These are phyloP conservation scores for Cephus pygmeus DNA, from an alignment of 2,888 invertebrate genomes.

Conservation along the genomic window DNA sequence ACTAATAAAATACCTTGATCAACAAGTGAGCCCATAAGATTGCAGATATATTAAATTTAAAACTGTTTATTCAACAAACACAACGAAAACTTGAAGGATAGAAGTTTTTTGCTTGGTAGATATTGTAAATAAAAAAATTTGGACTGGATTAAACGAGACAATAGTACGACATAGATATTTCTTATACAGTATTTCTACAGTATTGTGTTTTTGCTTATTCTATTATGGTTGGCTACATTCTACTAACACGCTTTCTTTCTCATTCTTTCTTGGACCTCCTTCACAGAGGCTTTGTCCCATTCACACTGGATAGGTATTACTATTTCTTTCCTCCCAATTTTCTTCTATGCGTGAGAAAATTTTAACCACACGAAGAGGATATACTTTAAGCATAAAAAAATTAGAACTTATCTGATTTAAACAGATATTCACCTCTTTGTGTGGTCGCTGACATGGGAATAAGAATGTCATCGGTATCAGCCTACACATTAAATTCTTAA, in stretches of 20 bases:
- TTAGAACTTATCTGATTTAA: neutral
- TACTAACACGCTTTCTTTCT: neutral
- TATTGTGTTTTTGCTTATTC: slow-evolving; percentile 23
- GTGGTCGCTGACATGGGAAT: neutral
- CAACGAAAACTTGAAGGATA: slow-evolving; percentile 33
- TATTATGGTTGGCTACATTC: slow-evolving; percentile 19
- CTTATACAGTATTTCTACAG: neutral
- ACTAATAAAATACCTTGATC: no score
- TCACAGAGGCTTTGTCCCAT: slow-evolving; percentile 5
- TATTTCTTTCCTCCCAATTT: neutral
- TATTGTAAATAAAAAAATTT: slow-evolving; percentile 40
- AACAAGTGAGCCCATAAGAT: neutral
- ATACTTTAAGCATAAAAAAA: neutral
- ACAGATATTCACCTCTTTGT: neutral
- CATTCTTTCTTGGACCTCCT: slow-evolving; percentile 1
- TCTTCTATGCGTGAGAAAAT: neutral
- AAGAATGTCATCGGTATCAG: neutral
- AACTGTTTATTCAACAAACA: slow-evolving; percentile 42
- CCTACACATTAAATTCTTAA: neutral
- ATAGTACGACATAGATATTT: slow-evolving; percentile 28
- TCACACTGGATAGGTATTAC: slow-evolving; percentile 25
- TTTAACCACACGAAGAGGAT: neutral
- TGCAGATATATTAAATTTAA: neutral
- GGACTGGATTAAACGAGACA: slow-evolving; percentile 30
- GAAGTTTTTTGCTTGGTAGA: neutral